Evolutionary conservation across 2,113 vertebrate genomes (phyloP), one percentile per base, ranked within the genome.

Genomic region (Tachysurus vachellii): DNA sequence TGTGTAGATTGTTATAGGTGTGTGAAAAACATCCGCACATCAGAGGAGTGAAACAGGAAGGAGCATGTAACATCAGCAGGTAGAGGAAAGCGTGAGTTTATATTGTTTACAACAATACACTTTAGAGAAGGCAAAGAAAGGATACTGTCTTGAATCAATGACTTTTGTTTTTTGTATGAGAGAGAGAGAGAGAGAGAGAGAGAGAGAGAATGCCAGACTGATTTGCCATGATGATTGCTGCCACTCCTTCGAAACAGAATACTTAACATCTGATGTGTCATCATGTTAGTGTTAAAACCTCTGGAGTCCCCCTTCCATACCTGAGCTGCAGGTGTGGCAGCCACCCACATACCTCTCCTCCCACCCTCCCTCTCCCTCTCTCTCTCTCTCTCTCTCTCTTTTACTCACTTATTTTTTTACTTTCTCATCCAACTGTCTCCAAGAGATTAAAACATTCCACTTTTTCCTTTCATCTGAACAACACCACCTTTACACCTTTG

Each of bases 381-480:
- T 77, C 21, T 47, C 47, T 50, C 44, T 47, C 47, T 66, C n/a
- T 17, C 68, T 71, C 28, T 56, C 23, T 8, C 73, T 53, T 4
- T 23, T 50, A 26, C 44, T 26, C 17, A 54, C 61, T 42, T 3
- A 54, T 26, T 50, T 75, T 47, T 31, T 61, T 42, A 82, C 59
- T 70, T 47, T 81, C 64, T 71, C 64, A 81, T 54, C 77, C 53
- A 83, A 47, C 59, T 62, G 31, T 59, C 73, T 85, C 23, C 14
- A 47, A 44, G 19, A 79, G 59, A 85, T 85, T 44, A 85, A 85
- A 79, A 85, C 85, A 86, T 86, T 86, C 77, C 85, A 71, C 64
- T 71, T 66, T 28, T 71, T 47, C 62, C n/a, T 81, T 71, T 81
- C 77, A 86, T 81, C 62, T 80, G 42, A 77, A 16, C 84, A 85